Evolutionary conservation across 1,140 invertebrate species (phyloP), one percentile per base, ranked within the genome.

Genomic region (Cydia fagiglandana): DNA sequence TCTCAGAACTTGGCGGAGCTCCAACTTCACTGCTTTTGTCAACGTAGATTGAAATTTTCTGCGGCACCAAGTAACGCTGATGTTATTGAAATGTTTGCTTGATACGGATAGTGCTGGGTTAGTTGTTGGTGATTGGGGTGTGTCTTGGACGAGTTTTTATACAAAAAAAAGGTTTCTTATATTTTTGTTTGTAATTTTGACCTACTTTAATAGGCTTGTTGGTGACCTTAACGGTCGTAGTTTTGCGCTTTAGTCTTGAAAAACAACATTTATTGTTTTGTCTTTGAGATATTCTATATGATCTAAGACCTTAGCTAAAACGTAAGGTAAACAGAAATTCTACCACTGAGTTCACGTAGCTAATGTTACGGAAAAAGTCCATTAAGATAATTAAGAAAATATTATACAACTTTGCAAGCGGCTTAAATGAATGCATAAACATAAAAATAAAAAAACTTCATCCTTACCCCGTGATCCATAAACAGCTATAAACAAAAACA

Each of bases 31-130:
- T 61, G 56, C 56, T 61, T 61, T 61, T 61, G 56, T 61, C 56
- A 61, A 61, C 56, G 56, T 61, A 61, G 56, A 61, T 61, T 61
- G 56, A 61, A 61, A 61, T 61, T 61, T 61, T 61, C 56, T 61
- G 15, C 56, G 56, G 56, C 56, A 61, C 56, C 56, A 61, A 61
- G 56, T 61, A 61, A 61, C 56, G 56, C 56, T 61, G 56, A 61
- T 61, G 56, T 61, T 61, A 61, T 61, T 61, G 56, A 61, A 61
- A 61, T 61, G 56, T 61, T 61, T 61, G 20, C 56, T 61, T 61
- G 56, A 61, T 61, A 61, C 56, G 20, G 56, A 61, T 61, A 61
- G 56, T 47, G 45, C 20, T 61, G 56, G 56, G 56, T 61, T 61
- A 4, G 56, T 61, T 61, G 56, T 61, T 61, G 56, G 50, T 53